Evolutionary conservation across 2,888 invertebrate species (phyloP), one percentile per base, ranked within the genome.

Genomic region (Ophion ventricosus): DNA sequence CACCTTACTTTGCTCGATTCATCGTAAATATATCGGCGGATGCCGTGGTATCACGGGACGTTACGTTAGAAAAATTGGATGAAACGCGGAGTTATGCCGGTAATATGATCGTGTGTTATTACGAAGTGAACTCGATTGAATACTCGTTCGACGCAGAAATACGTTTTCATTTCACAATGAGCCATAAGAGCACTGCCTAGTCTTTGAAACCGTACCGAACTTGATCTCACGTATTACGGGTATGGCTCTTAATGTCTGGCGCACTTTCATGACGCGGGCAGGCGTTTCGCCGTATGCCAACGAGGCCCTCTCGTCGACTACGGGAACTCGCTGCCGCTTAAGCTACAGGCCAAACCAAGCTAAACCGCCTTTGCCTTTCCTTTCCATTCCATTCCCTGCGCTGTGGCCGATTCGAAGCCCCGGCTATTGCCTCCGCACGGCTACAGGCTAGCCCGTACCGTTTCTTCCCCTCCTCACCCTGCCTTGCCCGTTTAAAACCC

Each of bases 331-430:
- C 82, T 75, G 78, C 81, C 66, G 82, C 84, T 82, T 79, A 61
- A 59, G 82, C 84, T 59, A 80, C 79, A 66, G 70, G 57, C 75
- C 82, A 82, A 72, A 61, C 85, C 79, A 76, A 73, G 79, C 84
- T 79, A 82, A 84, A 84, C 84, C 84, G 84, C 84, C 84, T 85
- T 82, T 82, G 84, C 82, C 82, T 85, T 85, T 84, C 81, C 82
- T 84, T 84, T 75, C 78, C 84, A 78, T 80, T 83, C 83, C 83
- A 81, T 84, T 79, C 84, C 73, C 75, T 76, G 74, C 64, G 26
- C 69, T 75, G 64, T 40, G 74, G 67, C 67, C 29, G 63, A 73
- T 64, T 43, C 79, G 66, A 67, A 80, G 74, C 49, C 75, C 78
- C 70, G 70, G 84, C 79, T 77, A 78, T 78, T 77, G 80, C 83